A percentile compares a stretch with the other conserved stretches of the same genome.
These are phyloP conservation scores for Vireo griseus DNA, from an alignment of 2,797 vertebrate genomes.

Conservation along the genomic window DNA sequence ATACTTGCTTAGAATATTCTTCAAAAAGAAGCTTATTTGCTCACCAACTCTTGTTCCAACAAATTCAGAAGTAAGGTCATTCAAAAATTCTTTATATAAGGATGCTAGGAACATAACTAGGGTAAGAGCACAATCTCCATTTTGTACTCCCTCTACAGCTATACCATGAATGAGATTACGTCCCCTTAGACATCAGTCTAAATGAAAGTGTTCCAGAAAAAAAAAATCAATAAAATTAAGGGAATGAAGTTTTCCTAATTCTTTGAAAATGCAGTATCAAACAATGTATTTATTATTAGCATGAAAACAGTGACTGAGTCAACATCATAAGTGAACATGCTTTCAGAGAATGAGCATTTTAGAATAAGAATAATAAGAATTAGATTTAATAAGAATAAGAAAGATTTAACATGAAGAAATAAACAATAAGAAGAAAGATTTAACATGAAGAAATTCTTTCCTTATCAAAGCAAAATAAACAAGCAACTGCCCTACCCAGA, in stretches of 20 bases:
- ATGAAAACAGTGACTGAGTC: background rate
- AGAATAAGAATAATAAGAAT: background rate
- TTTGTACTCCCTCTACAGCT: background rate
- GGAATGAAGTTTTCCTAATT: background rate
- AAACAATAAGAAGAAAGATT: accelerated
- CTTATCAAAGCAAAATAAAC: background rate
- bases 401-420: background rate
- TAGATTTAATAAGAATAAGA: too few relatives aligned
- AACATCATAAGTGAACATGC: background rate
- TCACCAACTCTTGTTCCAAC: background rate
- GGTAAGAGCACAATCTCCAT: background rate
- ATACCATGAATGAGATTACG: background rate
- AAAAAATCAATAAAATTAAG: background rate
- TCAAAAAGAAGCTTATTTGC: background rate
- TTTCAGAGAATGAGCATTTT: background rate
- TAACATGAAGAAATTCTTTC: background rate
- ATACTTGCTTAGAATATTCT: background rate
- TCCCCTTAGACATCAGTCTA: background rate
- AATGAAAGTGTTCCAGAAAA: background rate
- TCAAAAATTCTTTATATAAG: background rate
- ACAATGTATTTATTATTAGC: background rate
- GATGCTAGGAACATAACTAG: background rate
- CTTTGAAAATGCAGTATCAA: background rate
- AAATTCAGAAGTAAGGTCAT: background rate
- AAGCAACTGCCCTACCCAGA: background rate